Conservation (phyloP, 35 echinoderm and acorn worm genomes). For the Anneissia japonica region DNA sequence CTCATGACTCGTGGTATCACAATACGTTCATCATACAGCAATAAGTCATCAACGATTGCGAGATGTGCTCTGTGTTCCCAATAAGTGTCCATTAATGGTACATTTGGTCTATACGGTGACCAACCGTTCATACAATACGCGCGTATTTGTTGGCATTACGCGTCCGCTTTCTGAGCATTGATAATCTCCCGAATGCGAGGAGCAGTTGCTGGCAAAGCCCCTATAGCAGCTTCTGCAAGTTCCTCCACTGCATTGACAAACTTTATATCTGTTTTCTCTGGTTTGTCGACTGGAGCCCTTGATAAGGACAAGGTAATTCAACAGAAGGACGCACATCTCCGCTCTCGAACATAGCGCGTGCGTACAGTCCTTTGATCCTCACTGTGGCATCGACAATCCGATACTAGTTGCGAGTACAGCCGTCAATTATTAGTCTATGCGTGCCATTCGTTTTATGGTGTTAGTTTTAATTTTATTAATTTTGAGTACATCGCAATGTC, state of each 20-base stretch:
- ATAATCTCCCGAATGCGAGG: background rate
- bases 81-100: background rate
- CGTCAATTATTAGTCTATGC: constrained; percentile 6
- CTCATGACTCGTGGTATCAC: constrained; percentile 1
- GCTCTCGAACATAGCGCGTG: no score
- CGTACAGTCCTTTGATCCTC: constrained; percentile 12
- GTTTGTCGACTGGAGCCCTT: constrained; percentile 5
- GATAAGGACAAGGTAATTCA: no score
- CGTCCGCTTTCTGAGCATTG: background rate
- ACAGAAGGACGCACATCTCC: no score
- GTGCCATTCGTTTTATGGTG: no score
- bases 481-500: no score
- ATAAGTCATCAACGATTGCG: background rate
- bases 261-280: background rate
- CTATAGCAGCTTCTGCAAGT: background rate
- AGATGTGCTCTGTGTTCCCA: background rate
- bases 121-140: background rate
- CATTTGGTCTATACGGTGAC: background rate
- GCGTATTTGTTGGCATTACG: background rate
- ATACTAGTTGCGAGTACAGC: constrained; percentile 36
- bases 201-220: background rate
- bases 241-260: background rate
- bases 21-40: constrained; percentile 3
- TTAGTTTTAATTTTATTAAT: no score
- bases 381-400: constrained; percentile 31